Conservation (phyloP, 2,113 vertebrate species). For the Tragelaphus scriptus region DNA sequence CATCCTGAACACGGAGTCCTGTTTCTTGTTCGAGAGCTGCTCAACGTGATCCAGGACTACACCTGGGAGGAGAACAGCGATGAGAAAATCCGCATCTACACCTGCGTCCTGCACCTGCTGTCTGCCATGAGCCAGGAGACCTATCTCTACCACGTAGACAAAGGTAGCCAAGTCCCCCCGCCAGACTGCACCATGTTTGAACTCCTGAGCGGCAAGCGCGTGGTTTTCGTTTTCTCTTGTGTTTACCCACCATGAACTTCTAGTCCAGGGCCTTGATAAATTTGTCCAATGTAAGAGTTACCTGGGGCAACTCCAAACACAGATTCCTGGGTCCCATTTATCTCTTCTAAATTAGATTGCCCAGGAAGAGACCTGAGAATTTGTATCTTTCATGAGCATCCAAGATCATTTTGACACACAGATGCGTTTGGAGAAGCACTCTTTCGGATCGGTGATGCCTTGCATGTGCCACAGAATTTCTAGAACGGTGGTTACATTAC, state of each 20-base stretch:
- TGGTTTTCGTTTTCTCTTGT: not conserved
- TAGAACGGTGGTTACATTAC: not conserved
- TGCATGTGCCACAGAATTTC: not conserved
- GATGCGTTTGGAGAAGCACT: not conserved
- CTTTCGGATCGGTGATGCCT: not conserved
- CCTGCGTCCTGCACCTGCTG: constrained; percentile 91
- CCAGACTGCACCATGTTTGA: fast-evolving
- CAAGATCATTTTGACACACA: not conserved
- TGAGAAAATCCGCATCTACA: constrained; percentile 92
- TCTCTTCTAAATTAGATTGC: not conserved
- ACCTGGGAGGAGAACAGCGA: constrained; percentile 96
- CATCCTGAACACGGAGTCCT: constrained; percentile 96
- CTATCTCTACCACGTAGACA: constrained; percentile 87
- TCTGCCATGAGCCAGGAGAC: constrained; percentile 94
- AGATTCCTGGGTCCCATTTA: not conserved
- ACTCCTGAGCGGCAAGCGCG: too few relatives aligned
- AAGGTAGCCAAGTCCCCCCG: constrained; percentile 72
- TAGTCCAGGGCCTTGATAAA: not conserved
- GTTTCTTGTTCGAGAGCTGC: constrained; percentile 92
- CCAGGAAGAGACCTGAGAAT: not conserved
- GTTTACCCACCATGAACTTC: not conserved
- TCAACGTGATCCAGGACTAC: constrained; percentile 98
- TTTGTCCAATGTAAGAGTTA: not conserved
- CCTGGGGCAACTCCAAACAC: not conserved
- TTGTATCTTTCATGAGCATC: not conserved